Conservation (phyloP, 2,888 invertebrate species). For the Parnassius smintheus region DNA sequence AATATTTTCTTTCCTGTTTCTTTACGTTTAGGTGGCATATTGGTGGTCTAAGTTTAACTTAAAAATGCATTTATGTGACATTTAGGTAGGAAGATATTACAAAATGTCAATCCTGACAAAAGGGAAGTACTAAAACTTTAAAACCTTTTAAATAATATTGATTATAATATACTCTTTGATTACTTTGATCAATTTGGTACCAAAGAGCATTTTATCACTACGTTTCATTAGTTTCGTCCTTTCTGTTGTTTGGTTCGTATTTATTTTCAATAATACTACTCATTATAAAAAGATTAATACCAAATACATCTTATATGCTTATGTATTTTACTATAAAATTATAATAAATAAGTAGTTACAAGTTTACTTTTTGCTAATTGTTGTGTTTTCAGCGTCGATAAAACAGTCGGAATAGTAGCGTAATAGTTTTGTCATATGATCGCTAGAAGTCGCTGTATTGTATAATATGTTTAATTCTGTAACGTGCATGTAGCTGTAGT, state of each 20-base stretch:
- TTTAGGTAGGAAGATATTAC: no score
- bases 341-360: neutral
- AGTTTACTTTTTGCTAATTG: neutral
- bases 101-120: neutral
- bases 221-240: no score
- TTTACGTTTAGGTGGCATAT: constrained; percentile 58
- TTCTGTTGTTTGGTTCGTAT: no score
- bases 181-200: no score
- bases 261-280: no score
- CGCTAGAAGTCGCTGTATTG: constrained; percentile 48
- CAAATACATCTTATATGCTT: neutral
- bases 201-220: no score
- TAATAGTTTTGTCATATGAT: constrained; percentile 15
- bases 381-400: constrained; percentile 41
- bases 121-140: no score
- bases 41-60: neutral
- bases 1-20: constrained; percentile 50
- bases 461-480: constrained; percentile 17
- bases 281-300: no score
- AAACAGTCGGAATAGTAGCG: constrained; percentile 50
- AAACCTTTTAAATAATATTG: no score
- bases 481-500: constrained; percentile 26
- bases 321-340: neutral
- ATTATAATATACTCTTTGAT: neutral
- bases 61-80: neutral